Conservation (phyloP, 2,113 vertebrate species). For the Alethe diademata region DNA sequence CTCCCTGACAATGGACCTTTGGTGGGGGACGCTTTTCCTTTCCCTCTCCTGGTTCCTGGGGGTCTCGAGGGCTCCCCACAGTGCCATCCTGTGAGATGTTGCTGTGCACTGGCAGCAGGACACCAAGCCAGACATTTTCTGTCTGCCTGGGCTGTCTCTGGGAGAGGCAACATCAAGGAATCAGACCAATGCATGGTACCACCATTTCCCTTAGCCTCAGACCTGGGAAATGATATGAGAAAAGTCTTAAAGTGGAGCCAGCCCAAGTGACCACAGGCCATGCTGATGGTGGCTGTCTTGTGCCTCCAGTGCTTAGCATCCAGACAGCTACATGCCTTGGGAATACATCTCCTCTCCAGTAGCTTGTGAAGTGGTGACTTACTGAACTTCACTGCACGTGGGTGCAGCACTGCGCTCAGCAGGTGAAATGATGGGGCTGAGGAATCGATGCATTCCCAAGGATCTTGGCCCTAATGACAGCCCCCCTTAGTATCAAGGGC, state of each 20-base stretch:
- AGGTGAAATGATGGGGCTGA: not conserved
- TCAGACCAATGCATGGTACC: not conserved
- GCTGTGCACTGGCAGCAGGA: not conserved
- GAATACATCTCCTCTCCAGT: not conserved
- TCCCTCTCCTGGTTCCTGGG: not conserved
- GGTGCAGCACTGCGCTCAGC: not conserved
- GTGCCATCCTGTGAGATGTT: not conserved
- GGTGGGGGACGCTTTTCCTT: not conserved
- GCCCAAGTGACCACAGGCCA: not conserved
- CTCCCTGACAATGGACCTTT: not conserved
- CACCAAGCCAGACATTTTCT: not conserved
- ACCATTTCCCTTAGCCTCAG: not conserved
- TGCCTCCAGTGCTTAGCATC: not conserved
- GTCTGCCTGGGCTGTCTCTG: not conserved
- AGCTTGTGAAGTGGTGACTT: not conserved
- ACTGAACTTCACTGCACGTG: not conserved
- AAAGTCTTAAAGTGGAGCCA: not conserved
- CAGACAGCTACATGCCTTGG: not conserved
- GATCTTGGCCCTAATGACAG: not conserved
- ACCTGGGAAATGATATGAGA: not conserved
- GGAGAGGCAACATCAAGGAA: not conserved
- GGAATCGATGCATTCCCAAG: rapidly evolving
- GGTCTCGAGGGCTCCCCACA: not conserved
- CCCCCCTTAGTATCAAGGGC: not conserved
- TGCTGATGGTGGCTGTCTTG: not conserved